These are phyloP conservation scores for Nesoenas mayeri DNA, from an alignment of 2,113 vertebrate species.

Conservation along the genomic window DNA sequence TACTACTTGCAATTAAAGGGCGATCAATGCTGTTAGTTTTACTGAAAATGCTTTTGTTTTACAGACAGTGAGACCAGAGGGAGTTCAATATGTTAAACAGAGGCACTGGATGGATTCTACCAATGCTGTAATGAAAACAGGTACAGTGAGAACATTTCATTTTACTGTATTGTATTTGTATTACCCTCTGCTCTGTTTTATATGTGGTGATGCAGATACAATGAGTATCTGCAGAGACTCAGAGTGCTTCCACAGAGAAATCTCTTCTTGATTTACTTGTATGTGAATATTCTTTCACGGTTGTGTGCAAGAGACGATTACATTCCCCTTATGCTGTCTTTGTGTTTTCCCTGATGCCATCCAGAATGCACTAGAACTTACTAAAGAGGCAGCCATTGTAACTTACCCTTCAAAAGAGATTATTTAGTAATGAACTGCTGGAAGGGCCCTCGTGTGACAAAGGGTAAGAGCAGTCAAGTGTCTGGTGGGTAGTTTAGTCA, in stretches of 20 bases:
- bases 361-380: neutral
- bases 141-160: conserved; percentile 2
- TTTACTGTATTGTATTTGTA: neutral
- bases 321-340: neutral
- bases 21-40: neutral
- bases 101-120: neutral
- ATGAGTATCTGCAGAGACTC: neutral
- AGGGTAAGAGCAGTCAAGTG: neutral
- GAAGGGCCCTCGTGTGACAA: neutral
- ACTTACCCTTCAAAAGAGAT: neutral
- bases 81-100: conserved; percentile 27
- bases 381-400: neutral
- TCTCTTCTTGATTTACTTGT: neutral
- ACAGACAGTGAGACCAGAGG: conserved; percentile 58
- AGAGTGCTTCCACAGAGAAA: neutral
- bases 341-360: neutral
- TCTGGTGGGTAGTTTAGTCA: neutral
- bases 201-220: neutral
- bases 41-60: conserved; percentile 46
- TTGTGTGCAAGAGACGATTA: neutral
- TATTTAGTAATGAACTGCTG: neutral
- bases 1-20: neutral
- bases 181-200: neutral
- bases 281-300: neutral
- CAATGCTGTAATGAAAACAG: conserved; percentile 7